A percentile compares a stretch with the other conserved stretches of the same genome.
Conservation (phyloP, 2,888 invertebrate species). For the Acanthosepion pharaonis region DNA sequence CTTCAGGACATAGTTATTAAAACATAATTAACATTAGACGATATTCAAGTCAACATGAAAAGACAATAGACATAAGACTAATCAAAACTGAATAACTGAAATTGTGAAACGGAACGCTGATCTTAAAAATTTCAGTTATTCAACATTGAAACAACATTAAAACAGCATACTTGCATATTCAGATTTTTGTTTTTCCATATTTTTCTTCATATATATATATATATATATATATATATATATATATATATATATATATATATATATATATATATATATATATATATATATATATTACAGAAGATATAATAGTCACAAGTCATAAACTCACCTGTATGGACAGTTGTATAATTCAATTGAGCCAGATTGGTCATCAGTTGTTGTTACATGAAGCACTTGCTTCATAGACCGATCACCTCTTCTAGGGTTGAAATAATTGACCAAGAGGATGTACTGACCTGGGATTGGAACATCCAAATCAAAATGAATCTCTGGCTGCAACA, state of each 20-base stretch:
- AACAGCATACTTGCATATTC: no score
- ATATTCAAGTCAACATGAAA: no score
- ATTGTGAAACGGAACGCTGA: no score
- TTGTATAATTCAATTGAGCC: conserved; percentile 84
- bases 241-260: no score
- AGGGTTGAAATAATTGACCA: conserved; percentile 91
- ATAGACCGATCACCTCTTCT: conserved; percentile 74
- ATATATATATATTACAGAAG: neutral
- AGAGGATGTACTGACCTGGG: conserved; percentile 86
- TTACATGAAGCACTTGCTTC: conserved; percentile 77
- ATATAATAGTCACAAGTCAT: neutral
- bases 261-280: neutral
- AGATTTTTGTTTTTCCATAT: no score
- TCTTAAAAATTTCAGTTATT: no score
- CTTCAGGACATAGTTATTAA: no score
- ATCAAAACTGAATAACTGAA: no score
- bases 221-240: neutral
- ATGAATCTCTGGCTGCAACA: conserved; percentile 61
- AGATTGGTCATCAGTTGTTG: conserved; percentile 70
- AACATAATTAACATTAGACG: no score
- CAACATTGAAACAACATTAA: no score
- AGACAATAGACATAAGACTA: no score
- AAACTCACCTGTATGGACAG: conserved; percentile 82
- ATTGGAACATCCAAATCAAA: conserved; percentile 83
- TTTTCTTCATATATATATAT: neutral